Conservation (phyloP, 2,888 invertebrate genomes). For the Acrobasis repandana region DNA sequence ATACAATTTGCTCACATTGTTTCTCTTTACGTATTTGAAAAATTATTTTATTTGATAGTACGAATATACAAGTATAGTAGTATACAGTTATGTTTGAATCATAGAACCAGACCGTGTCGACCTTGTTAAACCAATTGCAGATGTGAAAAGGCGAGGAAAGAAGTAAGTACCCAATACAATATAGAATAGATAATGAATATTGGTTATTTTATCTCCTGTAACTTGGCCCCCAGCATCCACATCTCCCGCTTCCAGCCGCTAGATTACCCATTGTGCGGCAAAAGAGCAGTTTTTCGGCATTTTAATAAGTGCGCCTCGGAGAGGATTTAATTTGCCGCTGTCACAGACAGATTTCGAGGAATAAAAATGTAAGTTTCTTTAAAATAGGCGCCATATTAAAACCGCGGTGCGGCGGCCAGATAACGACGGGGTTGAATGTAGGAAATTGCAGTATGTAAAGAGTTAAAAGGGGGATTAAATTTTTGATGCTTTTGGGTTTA, state of each 20-base stretch:
- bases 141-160: no score
- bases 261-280: slow-evolving; percentile 61
- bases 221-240: slow-evolving; percentile 2
- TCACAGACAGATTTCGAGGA: slow-evolving; percentile 54
- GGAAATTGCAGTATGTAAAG: not conserved
- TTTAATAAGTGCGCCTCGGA: slow-evolving; percentile 66
- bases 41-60: no score
- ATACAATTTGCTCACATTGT: no score
- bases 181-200: no score
- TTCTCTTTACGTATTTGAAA: no score
- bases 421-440: slow-evolving; percentile 8
- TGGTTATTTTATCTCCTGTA: no score
- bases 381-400: slow-evolving; percentile 25
- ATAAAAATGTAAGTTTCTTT: slow-evolving; percentile 35
- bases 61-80: no score
- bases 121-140: no score
- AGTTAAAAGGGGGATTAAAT: not conserved
- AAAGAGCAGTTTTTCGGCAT: slow-evolving; percentile 70
- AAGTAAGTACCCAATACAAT: no score
- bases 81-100: no score
- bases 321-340: slow-evolving; percentile 69
- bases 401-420: slow-evolving; percentile 18
- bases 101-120: no score
- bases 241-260: slow-evolving; percentile 34
- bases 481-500: not conserved